Conservation (phyloP, 1,140 invertebrate species). For the Euschistus heros region DNA sequence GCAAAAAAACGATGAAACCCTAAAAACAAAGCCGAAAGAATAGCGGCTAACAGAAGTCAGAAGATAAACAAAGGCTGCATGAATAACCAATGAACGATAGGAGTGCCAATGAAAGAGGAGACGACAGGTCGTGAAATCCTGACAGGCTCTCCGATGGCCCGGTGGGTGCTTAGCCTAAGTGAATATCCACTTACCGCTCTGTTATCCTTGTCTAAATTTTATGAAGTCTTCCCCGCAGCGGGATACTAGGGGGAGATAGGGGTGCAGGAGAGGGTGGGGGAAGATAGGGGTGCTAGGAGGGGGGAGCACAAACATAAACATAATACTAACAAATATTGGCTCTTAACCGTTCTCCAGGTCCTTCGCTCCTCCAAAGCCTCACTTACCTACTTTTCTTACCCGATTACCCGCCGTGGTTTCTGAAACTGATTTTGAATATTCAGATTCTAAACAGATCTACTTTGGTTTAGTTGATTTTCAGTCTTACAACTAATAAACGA, state of each 20-base stretch:
- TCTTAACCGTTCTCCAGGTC: neutral
- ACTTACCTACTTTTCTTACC: neutral
- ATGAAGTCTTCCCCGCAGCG: neutral
- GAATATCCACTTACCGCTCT: neutral
- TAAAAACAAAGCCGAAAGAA: no score
- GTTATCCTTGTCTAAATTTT: conserved; percentile 17
- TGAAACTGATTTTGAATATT: no score
- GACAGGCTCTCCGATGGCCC: neutral
- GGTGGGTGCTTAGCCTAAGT: neutral
- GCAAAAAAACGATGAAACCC: no score
- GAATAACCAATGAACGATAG: no score
- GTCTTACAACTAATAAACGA: no score
- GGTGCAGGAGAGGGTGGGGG: neutral
- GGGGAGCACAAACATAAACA: neutral
- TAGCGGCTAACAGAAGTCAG: no score
- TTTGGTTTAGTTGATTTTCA: no score
- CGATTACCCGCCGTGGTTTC: neutral
- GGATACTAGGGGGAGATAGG: neutral
- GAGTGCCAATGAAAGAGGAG: no score
- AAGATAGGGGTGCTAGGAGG: neutral
- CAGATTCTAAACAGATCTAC: no score
- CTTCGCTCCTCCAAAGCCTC: neutral
- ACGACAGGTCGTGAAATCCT: neutral
- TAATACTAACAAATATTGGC: conserved; percentile 8
- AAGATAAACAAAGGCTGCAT: no score